Base-by-base conservation (phyloP, 2,113 vertebrate species). In the Prunella himalayana region DNA sequence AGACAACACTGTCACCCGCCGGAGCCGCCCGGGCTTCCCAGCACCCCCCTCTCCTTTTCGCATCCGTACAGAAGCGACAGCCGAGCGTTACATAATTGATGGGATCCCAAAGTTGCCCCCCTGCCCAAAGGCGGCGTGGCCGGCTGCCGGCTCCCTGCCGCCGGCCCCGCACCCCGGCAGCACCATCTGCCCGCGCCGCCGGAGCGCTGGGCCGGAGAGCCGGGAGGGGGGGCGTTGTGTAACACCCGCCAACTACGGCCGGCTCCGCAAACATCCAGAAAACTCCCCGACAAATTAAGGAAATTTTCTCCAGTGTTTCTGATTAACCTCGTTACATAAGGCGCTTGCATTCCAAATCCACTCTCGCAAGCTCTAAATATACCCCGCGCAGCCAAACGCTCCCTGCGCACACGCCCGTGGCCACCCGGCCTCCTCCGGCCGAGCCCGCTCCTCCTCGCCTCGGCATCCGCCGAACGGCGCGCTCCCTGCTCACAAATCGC, bases 301-400 rank as follows among this genome's bases (percentile, higher is more conserved):
- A 96, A 97, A 97, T 97, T 97, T 97, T 96, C 97, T 97, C 97
- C 98, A 98, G 97, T 98, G 98, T 99, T 99, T 99, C 98, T 99
- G 98, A 98, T 99, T 98, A 99, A 99, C 98, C 98, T 98, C 98
- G 98, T 99, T 99, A 99, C 99, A 99, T 99, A 99, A 99, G 98
- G 98, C 98, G 98, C 98, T 99, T 98, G 98, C 98, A 98, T 99
- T 99, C 98, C 98, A 98, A 98, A 98, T 98, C 98, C 98, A 98
- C 98, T 97, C 98, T 98, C 98, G 98, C 98, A 98, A 97, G 97
- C 98, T 98, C 98, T 99, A 99, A 99, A 99, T 99, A 98, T 98
- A 98, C 97, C 97, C 97, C 93, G 96, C 88, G 93, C 97, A 95
- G 97, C 95, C 96, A 84, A 96, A 93, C 49, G 95, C 96, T 92